Evolutionary conservation across 2,797 vertebrate genomes (phyloP), one percentile per base, ranked within the genome.

Genomic region (Neosilurus hyrtlii): DNA sequence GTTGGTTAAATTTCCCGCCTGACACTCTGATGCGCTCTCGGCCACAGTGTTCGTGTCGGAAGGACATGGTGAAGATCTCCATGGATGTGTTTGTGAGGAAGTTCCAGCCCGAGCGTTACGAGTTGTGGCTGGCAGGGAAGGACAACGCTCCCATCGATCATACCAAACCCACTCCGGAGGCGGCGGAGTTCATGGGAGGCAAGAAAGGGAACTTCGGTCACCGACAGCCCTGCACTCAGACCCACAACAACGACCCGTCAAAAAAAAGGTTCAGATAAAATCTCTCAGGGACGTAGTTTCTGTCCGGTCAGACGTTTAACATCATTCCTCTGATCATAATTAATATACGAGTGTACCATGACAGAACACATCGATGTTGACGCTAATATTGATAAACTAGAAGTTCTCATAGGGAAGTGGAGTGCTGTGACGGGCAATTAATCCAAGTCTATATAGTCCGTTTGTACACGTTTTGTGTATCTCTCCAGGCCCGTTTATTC

Each of bases 1-100:
- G 9, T 63, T 24, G 71, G 8, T 30, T 57, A 11, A 74, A 20
- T 35, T 18, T 57, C 26, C 1, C 16, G 1, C 10, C 54, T 20
- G 5, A 70, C 4, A 24, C 24, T 75, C n/a, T 3, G 35, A 2
- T 2, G 30, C 5, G 68, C 59, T 71, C 52, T 59, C 20, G 1
- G 14, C 9, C 3, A 75, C 84, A 99, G 98, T 99, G 98, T 85
- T 97, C 97, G 0, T 99, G 98, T 88, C 94, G 97, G 74, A 99
- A 98, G 90, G 98, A 99, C 89, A 99, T 99, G 98, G 98, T 99
- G 87, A 99, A 99, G 93, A 99, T 99, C 85, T 99, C 97, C 82
- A 99, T 99, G 98, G 97, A 97, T 26, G 96, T 99, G 30, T 99
- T 99, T 91, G 98, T 99, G 83, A 96, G 91, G 90, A 97, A 97